These are phyloP conservation scores for Excalfactoria chinensis DNA, from an alignment of 2,113 vertebrate species.

Conservation along the genomic window DNA sequence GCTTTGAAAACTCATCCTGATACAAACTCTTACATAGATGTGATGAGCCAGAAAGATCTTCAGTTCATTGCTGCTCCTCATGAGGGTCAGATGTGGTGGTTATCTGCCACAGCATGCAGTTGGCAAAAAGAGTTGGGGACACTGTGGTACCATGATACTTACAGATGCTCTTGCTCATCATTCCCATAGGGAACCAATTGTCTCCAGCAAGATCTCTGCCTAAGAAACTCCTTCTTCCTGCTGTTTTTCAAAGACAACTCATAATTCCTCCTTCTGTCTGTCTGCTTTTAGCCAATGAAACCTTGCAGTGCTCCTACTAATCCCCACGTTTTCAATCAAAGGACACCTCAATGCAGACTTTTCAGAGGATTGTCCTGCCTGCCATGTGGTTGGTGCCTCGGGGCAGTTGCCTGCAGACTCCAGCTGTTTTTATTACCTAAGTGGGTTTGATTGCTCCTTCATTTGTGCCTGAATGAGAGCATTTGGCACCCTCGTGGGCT, in stretches of 20 bases:
- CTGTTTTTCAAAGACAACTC: background rate
- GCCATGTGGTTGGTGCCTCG: constrained; percentile 46
- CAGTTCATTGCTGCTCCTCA: accelerated
- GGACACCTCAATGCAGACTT: background rate
- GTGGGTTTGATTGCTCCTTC: constrained; percentile 61
- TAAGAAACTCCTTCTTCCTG: background rate
- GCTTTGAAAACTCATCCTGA: background rate
- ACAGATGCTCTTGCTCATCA: background rate
- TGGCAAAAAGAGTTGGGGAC: background rate
- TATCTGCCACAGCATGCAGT: accelerated
- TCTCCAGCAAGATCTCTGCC: background rate
- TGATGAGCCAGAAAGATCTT: background rate
- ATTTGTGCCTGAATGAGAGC: constrained; percentile 41
- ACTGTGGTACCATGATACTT: accelerated
- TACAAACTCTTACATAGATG: accelerated
- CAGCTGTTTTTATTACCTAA: constrained; percentile 71
- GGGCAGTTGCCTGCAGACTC: constrained; percentile 57
- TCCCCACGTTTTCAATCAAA: background rate
- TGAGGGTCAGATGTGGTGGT: background rate
- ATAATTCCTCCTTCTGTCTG: background rate
- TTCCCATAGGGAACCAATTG: accelerated
- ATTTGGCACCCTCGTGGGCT: constrained; percentile 56
- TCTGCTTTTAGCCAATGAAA: background rate
- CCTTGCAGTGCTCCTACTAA: accelerated
- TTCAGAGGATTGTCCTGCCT: constrained; percentile 1